phyloP scores from a whole-genome alignment of 2,797 vertebrate species.

The Lateolabrax maculatus region DNA sequence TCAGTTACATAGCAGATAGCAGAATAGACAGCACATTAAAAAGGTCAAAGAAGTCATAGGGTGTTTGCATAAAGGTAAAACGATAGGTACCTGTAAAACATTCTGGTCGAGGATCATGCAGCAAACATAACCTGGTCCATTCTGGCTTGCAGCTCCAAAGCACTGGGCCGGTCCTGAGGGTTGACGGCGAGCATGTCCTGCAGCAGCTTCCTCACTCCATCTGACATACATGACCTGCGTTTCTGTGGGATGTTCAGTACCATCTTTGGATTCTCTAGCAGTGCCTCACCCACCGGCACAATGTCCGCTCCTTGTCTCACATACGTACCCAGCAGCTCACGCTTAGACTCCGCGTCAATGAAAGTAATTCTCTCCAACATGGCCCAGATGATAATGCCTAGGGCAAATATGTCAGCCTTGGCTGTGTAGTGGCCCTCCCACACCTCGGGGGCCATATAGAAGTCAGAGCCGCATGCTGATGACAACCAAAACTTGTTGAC shows the following conservation, averaged over 20 bases:
- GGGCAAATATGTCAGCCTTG: conserved; percentile 97
- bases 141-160: conserved; percentile 93
- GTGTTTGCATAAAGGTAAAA: neutral
- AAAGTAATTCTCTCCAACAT: conserved; percentile 98
- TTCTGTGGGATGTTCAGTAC: conserved; percentile 96
- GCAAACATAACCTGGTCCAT: conserved; percentile 94
- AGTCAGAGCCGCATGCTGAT: conserved; percentile 95
- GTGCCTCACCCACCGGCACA: conserved; percentile 95
- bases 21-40: neutral
- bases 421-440: conserved; percentile 99
- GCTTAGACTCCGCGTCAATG: conserved; percentile 94
- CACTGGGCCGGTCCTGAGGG: conserved; percentile 95
- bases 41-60: neutral
- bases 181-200: conserved; percentile 97
- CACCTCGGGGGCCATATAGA: conserved; percentile 97
- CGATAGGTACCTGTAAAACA: conserved; percentile 52
- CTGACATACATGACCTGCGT: conserved; percentile 95
- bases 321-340: conserved; percentile 95
- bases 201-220: conserved; percentile 93
- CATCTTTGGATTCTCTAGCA: conserved; percentile 99
- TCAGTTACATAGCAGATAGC: no score
- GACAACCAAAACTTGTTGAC: conserved; percentile 97
- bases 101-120: conserved; percentile 82
- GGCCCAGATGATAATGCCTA: conserved; percentile 98
- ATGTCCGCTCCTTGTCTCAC: conserved; percentile 94